Base-by-base conservation (phyloP, 2,113 vertebrate species). In the Pandion haliaetus region DNA sequence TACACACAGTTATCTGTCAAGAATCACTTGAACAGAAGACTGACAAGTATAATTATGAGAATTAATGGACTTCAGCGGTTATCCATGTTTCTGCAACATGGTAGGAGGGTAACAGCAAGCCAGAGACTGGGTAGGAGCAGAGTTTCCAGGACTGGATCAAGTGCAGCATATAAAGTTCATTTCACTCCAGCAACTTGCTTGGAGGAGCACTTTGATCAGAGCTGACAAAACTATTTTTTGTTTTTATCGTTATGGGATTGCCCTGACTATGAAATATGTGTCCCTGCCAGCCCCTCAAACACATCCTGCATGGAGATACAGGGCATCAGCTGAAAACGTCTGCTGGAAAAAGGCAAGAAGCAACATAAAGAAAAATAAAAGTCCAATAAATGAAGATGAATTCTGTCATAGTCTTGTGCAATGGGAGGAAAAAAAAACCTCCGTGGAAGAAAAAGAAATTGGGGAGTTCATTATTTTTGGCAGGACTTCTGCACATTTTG, bases 271-370 rank as follows among this genome's bases (percentile, higher is more conserved):
- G 84, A 87, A 70, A 52, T 17, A 19, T 0, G 2, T 36, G 47
- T 76, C 44, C 34, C 36, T 61, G 34, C 40, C 89, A 94, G 55
- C 40, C n/a, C 47, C 78, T 62, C 57, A 47, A 21, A 82, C 24
- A 34, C 47, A 42, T 5, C 40, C n/a, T 44, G 47, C 20, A 28
- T 0, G 0, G 2, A 61, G 52, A 50, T 40, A 38, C 0, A 0
- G 31, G 34, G 18, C 52, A 40, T 40, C 18, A 17, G 52, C 58
- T 90, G 36, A 52, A 63, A 73, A 63, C 6, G 6, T 34, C 52
- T 49, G 34, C 44, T 38, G 34, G 26, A 55, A 72, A 73, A 91
- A 55, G 57, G 52, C 34, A 81, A 78, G n/a, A 25, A 61, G 26
- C 19, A 63, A 32, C 38, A 72, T 4, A 23, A 61, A 72, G 58